phyloP scores from a whole-genome alignment of 2,888 invertebrate species.

The Campoplex capitator region DNA sequence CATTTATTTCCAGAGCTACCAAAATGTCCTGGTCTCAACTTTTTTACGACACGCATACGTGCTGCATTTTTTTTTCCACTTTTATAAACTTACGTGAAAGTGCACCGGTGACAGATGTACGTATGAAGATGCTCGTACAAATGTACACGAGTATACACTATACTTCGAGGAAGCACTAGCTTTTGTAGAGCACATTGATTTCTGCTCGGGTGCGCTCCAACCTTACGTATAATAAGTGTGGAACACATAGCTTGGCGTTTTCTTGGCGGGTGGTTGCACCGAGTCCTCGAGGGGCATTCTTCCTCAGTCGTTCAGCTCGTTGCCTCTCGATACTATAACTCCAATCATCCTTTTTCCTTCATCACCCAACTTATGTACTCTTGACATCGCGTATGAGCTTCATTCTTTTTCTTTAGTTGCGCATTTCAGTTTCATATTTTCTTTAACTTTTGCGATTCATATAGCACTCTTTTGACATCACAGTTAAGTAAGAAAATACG shows the following conservation, averaged over 20 bases:
- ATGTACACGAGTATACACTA: slow-evolving; percentile 9
- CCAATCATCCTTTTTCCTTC: neutral
- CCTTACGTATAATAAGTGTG: slow-evolving; percentile 19
- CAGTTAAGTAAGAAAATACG: neutral
- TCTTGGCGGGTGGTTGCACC: slow-evolving; percentile 16
- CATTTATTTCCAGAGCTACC: no score
- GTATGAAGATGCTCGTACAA: neutral
- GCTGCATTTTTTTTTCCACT: no score
- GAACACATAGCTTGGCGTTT: slow-evolving; percentile 11
- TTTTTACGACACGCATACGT: neutral
- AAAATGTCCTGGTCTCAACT: neutral
- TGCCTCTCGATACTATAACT: slow-evolving; percentile 11
- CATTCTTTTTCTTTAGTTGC: neutral
- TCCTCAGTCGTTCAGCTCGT: neutral
- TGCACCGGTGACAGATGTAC: neutral
- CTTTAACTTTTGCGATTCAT: neutral
- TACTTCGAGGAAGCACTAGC: neutral
- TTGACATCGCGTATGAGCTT: slow-evolving; percentile 1
- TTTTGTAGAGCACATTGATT: slow-evolving; percentile 33
- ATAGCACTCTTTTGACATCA: neutral
- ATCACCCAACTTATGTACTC: neutral
- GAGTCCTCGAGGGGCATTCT: slow-evolving; percentile 8
- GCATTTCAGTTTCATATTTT: slow-evolving; percentile 7
- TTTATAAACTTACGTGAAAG: neutral
- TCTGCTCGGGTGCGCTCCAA: slow-evolving; percentile 37